phyloP scores from a whole-genome alignment of 2,113 vertebrate genomes.

The Trogon melanurus region DNA sequence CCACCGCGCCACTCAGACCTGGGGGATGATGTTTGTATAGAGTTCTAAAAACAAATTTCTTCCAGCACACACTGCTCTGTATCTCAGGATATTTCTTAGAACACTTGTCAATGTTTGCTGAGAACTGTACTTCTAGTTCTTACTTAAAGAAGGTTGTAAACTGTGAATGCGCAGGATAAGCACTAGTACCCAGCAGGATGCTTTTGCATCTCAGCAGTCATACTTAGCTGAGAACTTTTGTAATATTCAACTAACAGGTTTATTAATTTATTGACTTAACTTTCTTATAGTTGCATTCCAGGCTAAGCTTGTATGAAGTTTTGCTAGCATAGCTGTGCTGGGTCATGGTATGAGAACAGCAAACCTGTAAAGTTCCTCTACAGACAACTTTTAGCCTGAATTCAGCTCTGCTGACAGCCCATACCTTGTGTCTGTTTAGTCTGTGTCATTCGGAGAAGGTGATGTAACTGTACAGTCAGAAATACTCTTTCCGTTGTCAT shows the following conservation, averaged over 20 bases:
- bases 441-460: neutral
- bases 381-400: neutral
- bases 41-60: neutral
- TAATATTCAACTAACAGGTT: neutral
- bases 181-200: neutral
- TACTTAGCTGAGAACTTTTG: neutral
- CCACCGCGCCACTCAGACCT: neutral
- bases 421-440: neutral
- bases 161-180: neutral
- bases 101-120: neutral
- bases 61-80: neutral
- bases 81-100: neutral
- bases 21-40: neutral
- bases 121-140: neutral
- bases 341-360: neutral
- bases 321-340: neutral
- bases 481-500: neutral
- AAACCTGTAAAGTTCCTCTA: neutral
- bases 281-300: neutral
- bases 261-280: neutral
- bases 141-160: neutral
- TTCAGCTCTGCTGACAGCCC: neutral
- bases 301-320: neutral
- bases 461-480: neutral
- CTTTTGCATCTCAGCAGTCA: neutral